Evolutionary conservation across 1,140 invertebrate species (phyloP).

Genomic region (Micrasema minimum): DNA sequence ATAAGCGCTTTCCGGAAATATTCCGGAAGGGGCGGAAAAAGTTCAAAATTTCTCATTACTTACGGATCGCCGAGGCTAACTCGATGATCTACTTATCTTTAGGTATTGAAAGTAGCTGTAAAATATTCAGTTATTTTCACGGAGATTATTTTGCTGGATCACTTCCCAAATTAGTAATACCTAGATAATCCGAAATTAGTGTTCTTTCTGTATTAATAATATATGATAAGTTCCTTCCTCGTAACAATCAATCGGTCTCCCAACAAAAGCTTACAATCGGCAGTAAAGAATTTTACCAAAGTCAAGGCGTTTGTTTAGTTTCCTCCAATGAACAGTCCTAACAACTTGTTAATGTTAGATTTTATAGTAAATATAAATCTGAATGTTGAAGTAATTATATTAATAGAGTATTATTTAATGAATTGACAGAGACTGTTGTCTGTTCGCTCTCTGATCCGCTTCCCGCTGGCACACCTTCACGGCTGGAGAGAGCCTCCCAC

Average conservation of each 20-base stretch:
- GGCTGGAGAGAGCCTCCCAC: not conserved
- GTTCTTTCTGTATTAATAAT: not conserved
- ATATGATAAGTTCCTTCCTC: not conserved
- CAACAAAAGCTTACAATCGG: not conserved
- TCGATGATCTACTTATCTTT: conserved; percentile 3
- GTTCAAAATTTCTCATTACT: conserved; percentile 14
- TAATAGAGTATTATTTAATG: conserved; percentile 44
- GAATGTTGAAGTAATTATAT: conserved; percentile 46
- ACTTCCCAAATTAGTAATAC: conserved; percentile 21
- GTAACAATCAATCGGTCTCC: too few relatives aligned
- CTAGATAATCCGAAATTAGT: conserved; percentile 19
- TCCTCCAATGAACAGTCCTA: conserved; percentile 37
- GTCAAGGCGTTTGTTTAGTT: conserved; percentile 35
- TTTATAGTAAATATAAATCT: conserved; percentile 45
- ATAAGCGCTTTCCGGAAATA: not conserved
- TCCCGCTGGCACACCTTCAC: not conserved
- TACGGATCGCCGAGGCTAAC: not conserved
- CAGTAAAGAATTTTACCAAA: conserved; percentile 40
- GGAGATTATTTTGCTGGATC: conserved; percentile 15
- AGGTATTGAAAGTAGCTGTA: conserved; percentile 28
- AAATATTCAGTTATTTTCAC: conserved; percentile 20
- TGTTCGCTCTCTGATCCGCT: conserved; percentile 50
- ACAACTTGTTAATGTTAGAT: conserved; percentile 43
- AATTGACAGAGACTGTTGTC: conserved; percentile 50
- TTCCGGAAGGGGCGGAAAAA: conserved; percentile 11